These are phyloP conservation scores for Maccullochella peelii DNA, from an alignment of 2,113 vertebrate species.

Conservation along the genomic window DNA sequence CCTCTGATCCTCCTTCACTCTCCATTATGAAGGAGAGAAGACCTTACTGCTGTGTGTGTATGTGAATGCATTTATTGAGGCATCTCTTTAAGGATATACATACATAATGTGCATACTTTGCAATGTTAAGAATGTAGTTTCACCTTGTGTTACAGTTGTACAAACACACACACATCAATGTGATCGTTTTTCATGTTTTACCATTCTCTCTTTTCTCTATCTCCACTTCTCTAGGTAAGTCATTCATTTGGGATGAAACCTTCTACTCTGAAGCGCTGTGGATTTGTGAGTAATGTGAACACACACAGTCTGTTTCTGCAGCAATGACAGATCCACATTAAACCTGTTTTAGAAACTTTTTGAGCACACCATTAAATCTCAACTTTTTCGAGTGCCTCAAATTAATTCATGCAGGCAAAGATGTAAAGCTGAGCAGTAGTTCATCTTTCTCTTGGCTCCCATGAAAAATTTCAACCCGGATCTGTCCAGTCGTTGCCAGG, in stretches of 20 bases:
- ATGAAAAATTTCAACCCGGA: constrained; percentile 2
- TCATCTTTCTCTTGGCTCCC: constrained; percentile 14
- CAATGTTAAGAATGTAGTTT: background rate
- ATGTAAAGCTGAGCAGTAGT: constrained; percentile 12
- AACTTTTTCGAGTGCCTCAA: background rate
- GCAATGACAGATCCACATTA: background rate
- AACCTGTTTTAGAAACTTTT: constrained; percentile 18
- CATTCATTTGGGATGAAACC: constrained; percentile 29
- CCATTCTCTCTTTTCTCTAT: constrained; percentile 67
- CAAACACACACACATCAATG: background rate
- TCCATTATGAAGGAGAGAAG: constrained; percentile 11
- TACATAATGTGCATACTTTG: background rate
- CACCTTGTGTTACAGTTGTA: background rate
- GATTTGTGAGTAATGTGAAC: constrained; percentile 59
- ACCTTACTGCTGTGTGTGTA: constrained; percentile 4
- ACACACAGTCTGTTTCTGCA: constrained; percentile 8
- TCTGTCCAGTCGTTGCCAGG: constrained; percentile 12
- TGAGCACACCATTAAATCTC: background rate
- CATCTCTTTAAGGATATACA: background rate
- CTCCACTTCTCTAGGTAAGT: constrained; percentile 68
- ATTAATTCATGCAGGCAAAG: constrained; percentile 10
- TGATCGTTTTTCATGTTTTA: background rate
- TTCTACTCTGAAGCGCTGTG: constrained; percentile 9
- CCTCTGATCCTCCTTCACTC: constrained; percentile 37
- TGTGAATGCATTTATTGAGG: constrained; percentile 10